These are phyloP conservation scores for Rhyacophila evoluta DNA, from an alignment of 2,888 invertebrate species.

Conservation along the genomic window DNA sequence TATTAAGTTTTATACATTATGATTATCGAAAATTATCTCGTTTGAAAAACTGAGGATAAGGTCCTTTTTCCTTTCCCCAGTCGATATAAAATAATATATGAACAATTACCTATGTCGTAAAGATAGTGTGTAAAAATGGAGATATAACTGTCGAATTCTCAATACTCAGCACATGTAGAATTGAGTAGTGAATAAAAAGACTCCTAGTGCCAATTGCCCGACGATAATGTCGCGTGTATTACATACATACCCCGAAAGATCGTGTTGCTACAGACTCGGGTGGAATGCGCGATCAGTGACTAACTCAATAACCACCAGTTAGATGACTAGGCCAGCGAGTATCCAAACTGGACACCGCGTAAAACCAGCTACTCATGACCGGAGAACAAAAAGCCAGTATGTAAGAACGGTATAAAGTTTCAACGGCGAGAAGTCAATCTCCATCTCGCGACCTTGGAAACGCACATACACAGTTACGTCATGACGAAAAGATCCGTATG, in stretches of 20 bases:
- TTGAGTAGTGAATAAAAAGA: no score
- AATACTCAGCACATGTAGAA: no score
- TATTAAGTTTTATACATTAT: no score
- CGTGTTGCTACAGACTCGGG: background rate
- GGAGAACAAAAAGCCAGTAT: slow-evolving; percentile 30
- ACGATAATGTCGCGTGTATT: background rate
- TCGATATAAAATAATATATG: no score
- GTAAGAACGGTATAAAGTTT: slow-evolving; percentile 39
- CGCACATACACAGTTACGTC: slow-evolving; percentile 35
- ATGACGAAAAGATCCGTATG: slow-evolving; percentile 25
- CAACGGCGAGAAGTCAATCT: slow-evolving; percentile 28
- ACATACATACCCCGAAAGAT: no score
- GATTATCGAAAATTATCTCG: no score
- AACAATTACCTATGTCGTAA: no score
- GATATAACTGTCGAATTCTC: no score
- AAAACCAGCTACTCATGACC: slow-evolving; percentile 3
- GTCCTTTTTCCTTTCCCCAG: no score
- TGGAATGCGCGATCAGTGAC: background rate
- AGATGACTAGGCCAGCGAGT: background rate
- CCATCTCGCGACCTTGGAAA: slow-evolving; percentile 32
- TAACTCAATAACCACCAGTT: background rate
- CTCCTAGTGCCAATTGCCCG: background rate
- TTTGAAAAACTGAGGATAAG: no score
- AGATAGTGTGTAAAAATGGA: no score
- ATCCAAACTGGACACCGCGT: background rate